Conservation (phyloP, 2,797 vertebrate genomes). For the Saxicola maurus region DNA sequence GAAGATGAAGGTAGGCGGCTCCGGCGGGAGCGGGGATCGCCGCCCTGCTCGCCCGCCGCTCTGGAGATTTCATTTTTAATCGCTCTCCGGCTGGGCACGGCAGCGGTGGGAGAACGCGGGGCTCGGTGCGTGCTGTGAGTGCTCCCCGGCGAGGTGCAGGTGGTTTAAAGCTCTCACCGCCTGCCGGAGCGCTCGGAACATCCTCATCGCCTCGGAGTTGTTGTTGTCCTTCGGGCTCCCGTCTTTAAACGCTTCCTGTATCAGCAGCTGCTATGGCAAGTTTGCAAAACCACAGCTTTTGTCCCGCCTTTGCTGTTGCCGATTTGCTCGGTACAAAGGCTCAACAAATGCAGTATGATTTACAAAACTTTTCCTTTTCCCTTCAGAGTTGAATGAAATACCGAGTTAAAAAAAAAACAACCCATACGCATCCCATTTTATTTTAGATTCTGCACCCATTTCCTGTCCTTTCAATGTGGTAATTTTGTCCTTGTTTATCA, state of each 20-base stretch:
- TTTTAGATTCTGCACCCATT: not conserved
- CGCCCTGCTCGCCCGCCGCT: not conserved
- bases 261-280: constrained; percentile 57
- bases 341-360: not conserved
- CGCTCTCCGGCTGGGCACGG: not conserved
- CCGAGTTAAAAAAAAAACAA: accelerated
- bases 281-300: constrained; percentile 59
- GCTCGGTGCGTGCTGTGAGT: not conserved
- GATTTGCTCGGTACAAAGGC: not conserved
- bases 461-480: not conserved
- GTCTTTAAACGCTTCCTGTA: constrained; percentile 63
- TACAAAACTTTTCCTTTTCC: not conserved
- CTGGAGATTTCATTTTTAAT: not conserved
- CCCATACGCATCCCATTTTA: accelerated
- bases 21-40: not conserved
- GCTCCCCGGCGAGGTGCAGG: not conserved
- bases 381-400: not conserved
- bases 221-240: constrained; percentile 49
- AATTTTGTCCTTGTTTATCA: not conserved
- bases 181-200: constrained; percentile 9
- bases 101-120: not conserved
- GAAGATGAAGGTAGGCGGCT: constrained; percentile 89
- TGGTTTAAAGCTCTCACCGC: not conserved
- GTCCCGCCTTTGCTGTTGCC: constrained; percentile 40
- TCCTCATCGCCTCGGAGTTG: constrained; percentile 5